These are phyloP conservation scores for Cylindroiulus punctatus DNA, from an alignment of 2,888 invertebrate genomes.

Conservation along the genomic window DNA sequence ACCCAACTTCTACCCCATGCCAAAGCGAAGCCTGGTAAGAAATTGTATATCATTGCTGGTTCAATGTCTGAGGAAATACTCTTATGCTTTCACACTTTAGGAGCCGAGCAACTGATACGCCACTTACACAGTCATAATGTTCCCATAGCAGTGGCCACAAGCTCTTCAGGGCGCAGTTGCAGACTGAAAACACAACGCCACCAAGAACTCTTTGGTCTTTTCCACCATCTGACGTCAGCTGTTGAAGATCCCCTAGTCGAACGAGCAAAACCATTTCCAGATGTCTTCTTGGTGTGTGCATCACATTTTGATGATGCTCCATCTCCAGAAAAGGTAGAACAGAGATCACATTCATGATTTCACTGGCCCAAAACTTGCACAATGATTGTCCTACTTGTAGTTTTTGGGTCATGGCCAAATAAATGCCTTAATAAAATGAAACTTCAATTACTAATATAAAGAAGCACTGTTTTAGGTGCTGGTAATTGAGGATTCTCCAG, in stretches of 20 bases:
- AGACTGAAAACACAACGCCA: constrained; percentile 76
- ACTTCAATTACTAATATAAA: background rate
- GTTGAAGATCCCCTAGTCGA: constrained; percentile 86
- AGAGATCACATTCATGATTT: too few species aligned
- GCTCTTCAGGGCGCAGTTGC: constrained; percentile 79
- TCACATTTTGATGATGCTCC: constrained; percentile 71
- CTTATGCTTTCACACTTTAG: constrained; percentile 68
- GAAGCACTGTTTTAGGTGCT: constrained; percentile 67
- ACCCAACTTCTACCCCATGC: constrained; percentile 73
- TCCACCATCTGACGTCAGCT: constrained; percentile 82
- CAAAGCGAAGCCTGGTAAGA: constrained; percentile 76
- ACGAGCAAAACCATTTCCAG: constrained; percentile 88
- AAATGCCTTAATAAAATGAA: constrained; percentile 28
- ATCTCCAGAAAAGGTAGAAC: constrained; percentile 68
- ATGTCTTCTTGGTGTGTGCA: constrained; percentile 83
- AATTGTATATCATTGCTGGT: background rate
- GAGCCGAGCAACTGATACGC: constrained; percentile 80
- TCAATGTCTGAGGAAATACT: background rate
- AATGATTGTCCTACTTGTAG: too few species aligned
- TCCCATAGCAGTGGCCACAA: constrained; percentile 89
- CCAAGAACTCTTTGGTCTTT: constrained; percentile 74
- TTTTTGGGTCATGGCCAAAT: too few species aligned
- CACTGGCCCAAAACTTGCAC: too few species aligned
- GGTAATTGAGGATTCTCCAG: constrained; percentile 76
- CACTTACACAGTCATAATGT: constrained; percentile 79